Evolutionary conservation across 1,140 invertebrate species (phyloP), one percentile per base, ranked within the genome.

Genomic region (Amyelois transitella): DNA sequence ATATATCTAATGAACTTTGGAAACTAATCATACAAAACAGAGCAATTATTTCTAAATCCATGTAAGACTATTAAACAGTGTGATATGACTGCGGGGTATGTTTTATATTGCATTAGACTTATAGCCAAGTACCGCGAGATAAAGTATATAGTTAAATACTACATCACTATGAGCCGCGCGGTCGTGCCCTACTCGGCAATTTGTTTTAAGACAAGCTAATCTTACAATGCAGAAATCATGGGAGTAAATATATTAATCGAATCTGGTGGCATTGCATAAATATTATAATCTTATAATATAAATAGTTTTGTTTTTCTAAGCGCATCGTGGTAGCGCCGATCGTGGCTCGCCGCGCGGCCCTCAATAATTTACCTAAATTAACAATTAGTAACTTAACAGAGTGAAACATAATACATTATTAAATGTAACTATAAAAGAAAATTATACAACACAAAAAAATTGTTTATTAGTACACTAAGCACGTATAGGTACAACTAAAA

Each of bases 361-460:
- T 4, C 32, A 53, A 51, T 51, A 60, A 58, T 58, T 60, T 44
- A 60, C 55, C 55, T 60, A 60, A 64, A 54, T 51, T 52, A 52
- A 54, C 24, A 44, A 54, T 54, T 12, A 21, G 28, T 48, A 45
- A 43, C 25, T 20, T 43, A 45, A 45, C 51, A 18, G 20, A 18
- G 21, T 20, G 49, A 8, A 12, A 18, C 49, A 17, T 2, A 14
- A 38, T 25, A 52, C 51, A 55, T 21, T 51, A 54, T 44, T 22
- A 38, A 38, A 38, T 38, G 45, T 67, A 38, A 38, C 32, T 38
- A 38, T 38, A 12, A 38, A 38, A 38, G 24, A 62, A 62, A 60
- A 63, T 59, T 58, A 63, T 62, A 67, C 55, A 67, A 67, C 56
- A 65, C 55, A 49, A 58, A 60, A n/a, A n/a, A 64, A 50, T 52